A percentile compares a stretch with the other conserved stretches of the same genome.
phyloP scores from a whole-genome alignment of 2,797 vertebrate species.

The Enteromius thamalakanensis region DNA sequence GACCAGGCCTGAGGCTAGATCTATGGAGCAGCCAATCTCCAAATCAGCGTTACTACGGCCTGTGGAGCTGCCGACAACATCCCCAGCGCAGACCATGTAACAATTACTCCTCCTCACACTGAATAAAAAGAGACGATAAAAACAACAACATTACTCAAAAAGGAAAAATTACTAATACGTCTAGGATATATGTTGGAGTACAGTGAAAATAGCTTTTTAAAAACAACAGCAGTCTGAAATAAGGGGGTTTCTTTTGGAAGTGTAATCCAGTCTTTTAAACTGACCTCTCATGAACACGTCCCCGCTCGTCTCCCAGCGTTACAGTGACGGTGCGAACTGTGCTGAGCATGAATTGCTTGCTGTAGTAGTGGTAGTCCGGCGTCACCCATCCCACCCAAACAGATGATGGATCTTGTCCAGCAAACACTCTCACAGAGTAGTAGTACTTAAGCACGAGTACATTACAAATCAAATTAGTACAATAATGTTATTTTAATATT shows the following conservation, averaged over 20 bases:
- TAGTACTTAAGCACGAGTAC: conserved; percentile 78
- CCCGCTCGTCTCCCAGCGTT: conserved; percentile 94
- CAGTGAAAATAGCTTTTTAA: not conserved
- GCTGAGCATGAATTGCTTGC: conserved; percentile 89
- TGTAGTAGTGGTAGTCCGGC: conserved; percentile 95
- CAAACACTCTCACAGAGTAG: conserved; percentile 92
- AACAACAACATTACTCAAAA: not conserved
- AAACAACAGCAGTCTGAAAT: not conserved
- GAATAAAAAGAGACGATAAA: conserved; percentile 36
- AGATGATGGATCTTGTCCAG: conserved; percentile 91
- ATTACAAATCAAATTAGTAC: not conserved
- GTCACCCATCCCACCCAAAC: conserved; percentile 99
- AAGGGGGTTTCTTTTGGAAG: not conserved
- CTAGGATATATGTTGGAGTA: not conserved
- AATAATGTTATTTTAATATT: not conserved
- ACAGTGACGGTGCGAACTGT: conserved; percentile 94
- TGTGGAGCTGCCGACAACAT: conserved; percentile 79
- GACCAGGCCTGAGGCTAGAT: conserved; percentile 89
- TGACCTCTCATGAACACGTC: conserved; percentile 97
- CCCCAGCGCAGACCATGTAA: conserved; percentile 88
- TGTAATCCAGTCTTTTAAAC: conserved; percentile 37
- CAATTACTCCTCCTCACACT: conserved; percentile 83
- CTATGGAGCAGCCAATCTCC: conserved; percentile 93
- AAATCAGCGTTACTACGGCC: conserved; percentile 86
- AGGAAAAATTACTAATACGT: not conserved